These are phyloP conservation scores for Microctenopoma steveboyesi DNA, from an alignment of 2,797 vertebrate genomes.

Conservation along the genomic window DNA sequence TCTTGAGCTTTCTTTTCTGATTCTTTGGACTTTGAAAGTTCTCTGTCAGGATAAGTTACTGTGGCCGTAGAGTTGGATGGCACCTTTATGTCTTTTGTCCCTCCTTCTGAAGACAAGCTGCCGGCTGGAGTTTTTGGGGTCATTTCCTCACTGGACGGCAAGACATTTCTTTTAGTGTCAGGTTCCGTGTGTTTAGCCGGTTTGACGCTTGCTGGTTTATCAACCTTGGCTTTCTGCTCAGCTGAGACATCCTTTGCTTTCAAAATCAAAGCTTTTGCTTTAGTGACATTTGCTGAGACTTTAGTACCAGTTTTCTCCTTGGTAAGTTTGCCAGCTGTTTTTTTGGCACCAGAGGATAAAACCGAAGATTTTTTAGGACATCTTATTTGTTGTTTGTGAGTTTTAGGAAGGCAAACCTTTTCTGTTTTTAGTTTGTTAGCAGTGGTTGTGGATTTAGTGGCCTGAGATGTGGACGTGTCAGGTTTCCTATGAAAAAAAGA, in stretches of 20 bases:
- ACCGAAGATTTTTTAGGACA: not conserved
- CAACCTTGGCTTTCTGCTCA: not conserved
- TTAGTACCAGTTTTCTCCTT: conserved; percentile 4
- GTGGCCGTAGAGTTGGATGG: not conserved
- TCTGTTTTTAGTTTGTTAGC: not conserved
- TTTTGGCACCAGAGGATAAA: conserved; percentile 2
- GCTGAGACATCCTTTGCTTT: conserved; percentile 31
- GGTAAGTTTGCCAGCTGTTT: not conserved
- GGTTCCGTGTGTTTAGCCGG: not conserved
- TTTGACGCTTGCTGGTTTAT: not conserved
- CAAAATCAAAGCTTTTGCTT: conserved; percentile 28
- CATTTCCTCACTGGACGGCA: not conserved
- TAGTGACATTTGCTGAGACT: not conserved
- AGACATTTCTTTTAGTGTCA: not conserved
- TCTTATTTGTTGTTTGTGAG: fast-evolving
- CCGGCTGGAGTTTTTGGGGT: not conserved
- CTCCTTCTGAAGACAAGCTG: not conserved
- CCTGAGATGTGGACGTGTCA: not conserved
- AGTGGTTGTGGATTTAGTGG: not conserved
- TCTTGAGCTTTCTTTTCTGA: not conserved
- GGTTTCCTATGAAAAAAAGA: conserved; percentile 37
- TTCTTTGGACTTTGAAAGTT: not conserved
- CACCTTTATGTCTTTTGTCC: not conserved
- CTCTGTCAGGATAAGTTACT: not conserved
- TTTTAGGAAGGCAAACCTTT: not conserved